phyloP scores from a whole-genome alignment of 1,140 invertebrate species.

The Aphaenogaster rudis region DNA sequence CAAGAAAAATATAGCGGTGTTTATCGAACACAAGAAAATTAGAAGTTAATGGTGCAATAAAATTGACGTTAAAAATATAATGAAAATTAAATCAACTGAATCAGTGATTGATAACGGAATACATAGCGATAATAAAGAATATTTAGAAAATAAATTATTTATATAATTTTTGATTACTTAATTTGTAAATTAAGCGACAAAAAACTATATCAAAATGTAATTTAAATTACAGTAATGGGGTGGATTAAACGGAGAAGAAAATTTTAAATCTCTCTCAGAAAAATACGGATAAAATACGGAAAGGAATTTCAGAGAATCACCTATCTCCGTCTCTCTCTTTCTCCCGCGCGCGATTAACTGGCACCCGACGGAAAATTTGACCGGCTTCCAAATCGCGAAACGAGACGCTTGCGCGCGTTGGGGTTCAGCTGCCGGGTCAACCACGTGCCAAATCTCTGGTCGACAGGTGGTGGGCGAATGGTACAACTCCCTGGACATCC shows the following conservation, averaged over 20 bases:
- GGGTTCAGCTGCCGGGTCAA: not conserved
- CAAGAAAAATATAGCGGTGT: slow-evolving; percentile 26
- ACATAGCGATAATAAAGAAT: not conserved
- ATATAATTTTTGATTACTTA: not conserved
- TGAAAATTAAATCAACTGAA: not conserved
- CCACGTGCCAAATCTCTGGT: slow-evolving; percentile 40
- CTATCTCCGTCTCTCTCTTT: not conserved
- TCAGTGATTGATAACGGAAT: not conserved
- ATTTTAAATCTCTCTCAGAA: not conserved
- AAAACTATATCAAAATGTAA: not conserved
- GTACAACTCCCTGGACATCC: slow-evolving; percentile 89
- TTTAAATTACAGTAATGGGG: not conserved
- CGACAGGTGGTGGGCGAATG: slow-evolving; percentile 89
- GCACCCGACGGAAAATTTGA: slow-evolving; percentile 17
- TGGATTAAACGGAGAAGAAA: not conserved
- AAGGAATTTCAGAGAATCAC: not conserved
- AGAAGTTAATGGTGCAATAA: slow-evolving; percentile 11
- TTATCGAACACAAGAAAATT: slow-evolving; percentile 11
- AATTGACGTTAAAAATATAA: slow-evolving; percentile 11
- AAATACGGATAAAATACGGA: slow-evolving; percentile 3
- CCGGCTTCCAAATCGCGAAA: slow-evolving; percentile 37
- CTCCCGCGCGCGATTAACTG: not conserved
- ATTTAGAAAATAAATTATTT: not conserved
- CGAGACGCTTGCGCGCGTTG: slow-evolving; percentile 16
- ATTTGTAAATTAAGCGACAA: not conserved